A percentile compares a stretch with the other conserved stretches of the same genome.
These are phyloP conservation scores for Antechinus stuartii DNA, from an alignment of 2,113 vertebrate species.

Conservation along the genomic window DNA sequence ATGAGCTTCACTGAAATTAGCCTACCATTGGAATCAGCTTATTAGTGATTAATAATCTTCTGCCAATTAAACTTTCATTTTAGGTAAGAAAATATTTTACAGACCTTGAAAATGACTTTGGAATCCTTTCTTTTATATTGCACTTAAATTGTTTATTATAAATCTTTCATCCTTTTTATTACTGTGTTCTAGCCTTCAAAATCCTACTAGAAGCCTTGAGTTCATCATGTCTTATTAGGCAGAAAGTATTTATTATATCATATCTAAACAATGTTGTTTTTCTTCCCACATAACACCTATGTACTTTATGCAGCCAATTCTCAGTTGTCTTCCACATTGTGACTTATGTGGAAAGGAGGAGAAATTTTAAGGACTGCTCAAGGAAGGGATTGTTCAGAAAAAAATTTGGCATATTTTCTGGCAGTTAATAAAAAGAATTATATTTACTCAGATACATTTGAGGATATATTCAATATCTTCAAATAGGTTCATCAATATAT, in stretches of 20 bases:
- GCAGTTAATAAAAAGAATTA: not conserved
- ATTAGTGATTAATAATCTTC: not conserved
- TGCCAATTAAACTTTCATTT: not conserved
- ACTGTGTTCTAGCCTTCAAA: not conserved
- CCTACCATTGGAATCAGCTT: not conserved
- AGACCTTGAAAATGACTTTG: not conserved
- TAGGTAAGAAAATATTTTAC: not conserved
- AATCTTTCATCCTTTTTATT: not conserved
- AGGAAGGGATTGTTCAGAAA: not conserved
- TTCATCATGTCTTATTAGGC: not conserved
- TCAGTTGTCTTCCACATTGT: not conserved
- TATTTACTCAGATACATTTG: not conserved
- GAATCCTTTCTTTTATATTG: not conserved
- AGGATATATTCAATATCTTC: not conserved
- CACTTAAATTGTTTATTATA: not conserved
- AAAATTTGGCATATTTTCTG: not conserved
- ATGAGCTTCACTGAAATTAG: not conserved
- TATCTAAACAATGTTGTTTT: not conserved
- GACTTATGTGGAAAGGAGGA: not conserved
- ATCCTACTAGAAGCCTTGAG: not conserved
- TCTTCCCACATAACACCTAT: not conserved
- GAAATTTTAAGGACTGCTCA: not conserved
- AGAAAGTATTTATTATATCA: not conserved
- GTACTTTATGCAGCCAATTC: not conserved
- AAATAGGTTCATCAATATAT: not conserved